These are phyloP conservation scores for Mohoua ochrocephala DNA, from an alignment of 2,113 vertebrate genomes.

Conservation along the genomic window DNA sequence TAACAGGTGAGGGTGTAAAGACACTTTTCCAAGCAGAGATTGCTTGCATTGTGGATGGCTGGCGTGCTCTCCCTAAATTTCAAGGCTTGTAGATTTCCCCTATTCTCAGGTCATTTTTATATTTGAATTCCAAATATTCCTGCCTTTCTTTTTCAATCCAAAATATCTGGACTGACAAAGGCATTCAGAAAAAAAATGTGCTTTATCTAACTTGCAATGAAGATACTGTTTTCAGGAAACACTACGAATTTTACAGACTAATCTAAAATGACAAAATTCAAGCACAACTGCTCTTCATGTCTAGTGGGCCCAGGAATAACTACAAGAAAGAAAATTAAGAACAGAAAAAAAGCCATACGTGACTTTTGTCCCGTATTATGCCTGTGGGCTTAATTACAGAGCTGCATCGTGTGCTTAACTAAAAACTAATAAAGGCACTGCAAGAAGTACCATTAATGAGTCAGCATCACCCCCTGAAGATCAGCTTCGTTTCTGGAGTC, in stretches of 20 bases:
- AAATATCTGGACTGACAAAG: neutral
- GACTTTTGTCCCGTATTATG: neutral
- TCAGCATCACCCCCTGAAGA: neutral
- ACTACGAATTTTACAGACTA: neutral
- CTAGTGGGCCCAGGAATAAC: neutral
- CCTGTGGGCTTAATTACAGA: neutral
- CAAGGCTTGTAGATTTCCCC: neutral
- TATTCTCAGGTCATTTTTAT: neutral
- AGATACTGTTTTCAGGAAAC: neutral
- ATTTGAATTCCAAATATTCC: neutral
- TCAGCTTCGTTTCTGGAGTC: neutral
- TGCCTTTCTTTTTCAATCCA: neutral
- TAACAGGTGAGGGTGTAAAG: neutral
- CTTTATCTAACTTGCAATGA: neutral
- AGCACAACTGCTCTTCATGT: neutral
- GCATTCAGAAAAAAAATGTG: neutral
- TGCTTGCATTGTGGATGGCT: neutral
- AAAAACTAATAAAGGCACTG: neutral
- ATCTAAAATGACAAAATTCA: neutral
- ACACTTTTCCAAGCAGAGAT: neutral
- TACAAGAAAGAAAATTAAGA: neutral
- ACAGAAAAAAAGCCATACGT: neutral
- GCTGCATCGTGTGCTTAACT: neutral
- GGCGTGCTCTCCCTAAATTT: neutral
- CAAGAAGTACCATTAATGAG: neutral